phyloP scores from a whole-genome alignment of 2,888 invertebrate species.

The Buathra laborator region DNA sequence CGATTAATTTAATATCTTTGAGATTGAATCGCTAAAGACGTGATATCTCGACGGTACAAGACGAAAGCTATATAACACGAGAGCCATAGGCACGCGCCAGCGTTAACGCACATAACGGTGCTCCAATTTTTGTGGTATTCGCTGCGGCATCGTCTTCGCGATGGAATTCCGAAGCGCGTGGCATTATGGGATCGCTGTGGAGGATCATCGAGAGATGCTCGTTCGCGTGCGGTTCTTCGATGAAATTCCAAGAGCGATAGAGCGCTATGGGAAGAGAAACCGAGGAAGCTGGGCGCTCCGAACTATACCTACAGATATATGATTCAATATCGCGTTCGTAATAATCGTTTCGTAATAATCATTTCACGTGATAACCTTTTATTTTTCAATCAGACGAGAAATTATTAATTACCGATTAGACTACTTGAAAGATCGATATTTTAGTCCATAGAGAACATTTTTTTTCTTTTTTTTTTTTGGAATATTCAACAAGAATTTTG shows the following conservation, averaged over 20 bases:
- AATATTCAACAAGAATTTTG: not conserved
- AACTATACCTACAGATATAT: slow-evolving; percentile 2
- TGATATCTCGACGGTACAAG: not conserved
- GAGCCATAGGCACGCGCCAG: slow-evolving; percentile 16
- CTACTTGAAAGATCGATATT: not conserved
- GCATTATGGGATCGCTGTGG: slow-evolving; percentile 51
- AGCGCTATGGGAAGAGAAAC: slow-evolving; percentile 48
- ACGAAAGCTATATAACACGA: not conserved
- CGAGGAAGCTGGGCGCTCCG: not conserved
- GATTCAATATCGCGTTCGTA: slow-evolving; percentile 41
- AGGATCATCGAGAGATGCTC: slow-evolving; percentile 45
- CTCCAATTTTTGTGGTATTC: slow-evolving; percentile 68
- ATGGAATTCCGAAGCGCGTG: slow-evolving; percentile 59
- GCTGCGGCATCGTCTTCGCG: slow-evolving; percentile 51
- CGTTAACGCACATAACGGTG: slow-evolving; percentile 61
- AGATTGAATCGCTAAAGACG: slow-evolving; percentile 54
- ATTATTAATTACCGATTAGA: not conserved
- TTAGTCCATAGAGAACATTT: not conserved
- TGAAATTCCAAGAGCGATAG: slow-evolving; percentile 61
- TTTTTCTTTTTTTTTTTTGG: not conserved
- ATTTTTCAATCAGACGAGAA: not conserved
- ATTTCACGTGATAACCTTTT: not conserved
- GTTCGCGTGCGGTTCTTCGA: slow-evolving; percentile 49
- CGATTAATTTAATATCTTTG: slow-evolving; percentile 54
- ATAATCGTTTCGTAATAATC: slow-evolving; percentile 35